phyloP scores from a whole-genome alignment of 2,888 invertebrate genomes.

The Philonicus albiceps region DNA sequence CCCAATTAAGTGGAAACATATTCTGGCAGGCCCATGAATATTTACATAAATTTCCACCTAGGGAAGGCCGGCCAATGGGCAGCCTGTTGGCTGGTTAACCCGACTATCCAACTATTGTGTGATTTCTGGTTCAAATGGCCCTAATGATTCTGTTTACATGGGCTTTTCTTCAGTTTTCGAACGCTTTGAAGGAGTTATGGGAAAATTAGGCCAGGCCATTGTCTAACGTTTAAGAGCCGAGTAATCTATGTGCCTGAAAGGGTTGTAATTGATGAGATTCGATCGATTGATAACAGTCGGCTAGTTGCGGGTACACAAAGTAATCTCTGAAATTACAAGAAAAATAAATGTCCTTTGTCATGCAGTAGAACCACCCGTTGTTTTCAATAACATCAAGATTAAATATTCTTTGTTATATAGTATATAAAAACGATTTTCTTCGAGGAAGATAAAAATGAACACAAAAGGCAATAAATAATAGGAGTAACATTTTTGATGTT shows the following conservation, averaged over 20 bases:
- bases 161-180: not conserved
- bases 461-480: not conserved
- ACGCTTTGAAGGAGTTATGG: not conserved
- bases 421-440: not conserved
- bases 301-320: not conserved
- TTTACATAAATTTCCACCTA: constrained; percentile 18
- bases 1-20: constrained; percentile 31
- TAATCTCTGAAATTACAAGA: not conserved
- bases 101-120: not conserved
- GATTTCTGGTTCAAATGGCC: not conserved
- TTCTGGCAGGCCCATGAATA: constrained; percentile 12
- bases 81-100: not conserved
- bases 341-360: not conserved
- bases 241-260: not conserved
- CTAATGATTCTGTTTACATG: not conserved
- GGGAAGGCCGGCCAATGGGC: not conserved
- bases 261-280: not conserved
- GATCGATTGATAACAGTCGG: not conserved
- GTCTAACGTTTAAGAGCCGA: not conserved
- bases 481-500: no score
- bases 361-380: not conserved
- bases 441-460: not conserved
- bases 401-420: not conserved
- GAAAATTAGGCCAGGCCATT: not conserved
- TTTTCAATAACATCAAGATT: not conserved